Evolutionary conservation across 2,888 invertebrate genomes (phyloP), one percentile per base, ranked within the genome.

Genomic region (Tinea semifulvella): DNA sequence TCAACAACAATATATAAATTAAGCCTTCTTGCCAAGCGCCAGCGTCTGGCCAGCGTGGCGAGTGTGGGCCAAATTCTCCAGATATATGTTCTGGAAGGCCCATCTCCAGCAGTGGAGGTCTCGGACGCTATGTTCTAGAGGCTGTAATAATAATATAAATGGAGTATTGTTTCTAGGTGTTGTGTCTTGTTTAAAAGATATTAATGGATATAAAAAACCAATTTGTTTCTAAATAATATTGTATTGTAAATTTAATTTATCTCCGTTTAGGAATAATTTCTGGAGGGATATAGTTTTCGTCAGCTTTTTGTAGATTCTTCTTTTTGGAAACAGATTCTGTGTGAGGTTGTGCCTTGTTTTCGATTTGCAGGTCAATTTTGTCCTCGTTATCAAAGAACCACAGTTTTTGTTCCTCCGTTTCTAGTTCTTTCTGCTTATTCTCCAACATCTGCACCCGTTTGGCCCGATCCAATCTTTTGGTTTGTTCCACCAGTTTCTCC

Each of bases 321-420:
- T 83, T 84, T 19, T 45, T 20, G 36, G 55, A 47, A 20, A 51
- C 55, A 27, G 65, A 61, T 35, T 55, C 54, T 18, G 28, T 19
- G 17, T 27, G 5, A 49, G 68, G 44, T 68, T 72, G 60, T 65
- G 79, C 61, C 82, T 88, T 61, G 66, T 84, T 68, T 57, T 87
- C 88, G 53, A 92, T 90, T 62, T 84, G 64, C 38, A 92, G 69
- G 56, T 92, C 90, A 53, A 91, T 84, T 54, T 87, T 66, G 28
- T 92, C 91, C 61, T 91, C 86, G 58, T 90, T 89, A 48, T 93
- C 90, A 70, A 94, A 94, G 84, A 90, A 94, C 89, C 89, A 89
- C 43, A 89, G 60, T 52, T 84, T 83, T 58, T 92, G 92, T 57
- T 84, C 85, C 36, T 69, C 58, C 17, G 82, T 69, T 46, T 74